Conservation (phyloP, 2,113 vertebrate genomes). For the Erpornis zantholeuca region DNA sequence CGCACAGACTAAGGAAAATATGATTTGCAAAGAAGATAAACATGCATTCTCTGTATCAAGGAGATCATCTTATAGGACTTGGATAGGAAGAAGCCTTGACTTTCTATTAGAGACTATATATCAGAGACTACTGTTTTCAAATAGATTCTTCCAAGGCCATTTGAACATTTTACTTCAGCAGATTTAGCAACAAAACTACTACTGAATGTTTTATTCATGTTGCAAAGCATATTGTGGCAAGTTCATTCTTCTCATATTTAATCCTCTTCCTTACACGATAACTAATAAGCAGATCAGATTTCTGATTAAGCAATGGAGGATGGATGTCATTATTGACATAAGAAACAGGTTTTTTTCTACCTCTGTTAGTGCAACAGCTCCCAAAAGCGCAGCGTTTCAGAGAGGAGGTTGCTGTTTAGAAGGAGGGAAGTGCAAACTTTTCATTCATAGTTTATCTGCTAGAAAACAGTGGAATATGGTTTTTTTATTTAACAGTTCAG, state of each 20-base stretch:
- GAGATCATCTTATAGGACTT: background rate
- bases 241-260: conserved; percentile 5
- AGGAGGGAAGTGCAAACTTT: background rate
- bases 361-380: background rate
- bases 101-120: background rate
- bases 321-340: background rate
- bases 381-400: background rate
- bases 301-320: background rate
- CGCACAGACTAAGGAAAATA: background rate
- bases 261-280: background rate
- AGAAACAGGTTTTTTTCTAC: background rate
- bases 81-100: background rate
- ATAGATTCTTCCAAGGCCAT: background rate
- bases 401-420: background rate
- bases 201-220: background rate
- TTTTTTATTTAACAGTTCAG: background rate
- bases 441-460: background rate
- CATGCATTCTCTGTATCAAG: background rate
- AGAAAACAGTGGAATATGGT: background rate
- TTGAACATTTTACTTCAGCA: background rate
- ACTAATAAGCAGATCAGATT: background rate
- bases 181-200: background rate
- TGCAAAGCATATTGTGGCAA: background rate
- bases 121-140: background rate
- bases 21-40: conserved; percentile 41